phyloP scores from a whole-genome alignment of 2,888 invertebrate species.

The Mimachlamys varia region DNA sequence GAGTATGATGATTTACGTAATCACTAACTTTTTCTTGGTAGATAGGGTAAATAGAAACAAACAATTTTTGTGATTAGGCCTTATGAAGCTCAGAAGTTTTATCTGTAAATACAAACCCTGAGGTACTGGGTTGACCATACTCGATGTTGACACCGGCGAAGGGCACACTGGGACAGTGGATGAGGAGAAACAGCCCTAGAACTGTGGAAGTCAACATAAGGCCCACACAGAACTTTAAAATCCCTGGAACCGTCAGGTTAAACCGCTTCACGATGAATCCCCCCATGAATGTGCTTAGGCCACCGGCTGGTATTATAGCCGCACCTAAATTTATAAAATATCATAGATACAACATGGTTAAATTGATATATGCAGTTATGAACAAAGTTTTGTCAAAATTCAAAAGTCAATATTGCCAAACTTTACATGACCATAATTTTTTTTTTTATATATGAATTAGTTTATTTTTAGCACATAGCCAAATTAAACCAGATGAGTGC shows the following conservation, averaged over 20 bases:
- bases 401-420: too few relatives aligned
- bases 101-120: background rate
- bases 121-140: slow-evolving; percentile 55
- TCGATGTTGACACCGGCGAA: slow-evolving; percentile 89
- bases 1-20: too few relatives aligned
- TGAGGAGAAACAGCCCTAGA: slow-evolving; percentile 85
- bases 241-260: slow-evolving; percentile 83
- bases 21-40: too few relatives aligned
- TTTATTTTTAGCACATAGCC: too few relatives aligned
- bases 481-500: too few relatives aligned
- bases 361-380: too few relatives aligned
- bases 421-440: too few relatives aligned
- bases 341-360: background rate
- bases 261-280: slow-evolving; percentile 92
- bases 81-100: too few relatives aligned
- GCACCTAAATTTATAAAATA: slow-evolving; percentile 87
- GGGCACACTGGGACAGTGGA: slow-evolving; percentile 88
- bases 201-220: slow-evolving; percentile 65
- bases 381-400: too few relatives aligned
- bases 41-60: too few relatives aligned
- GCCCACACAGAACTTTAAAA: slow-evolving; percentile 74
- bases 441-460: too few relatives aligned
- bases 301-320: slow-evolving; percentile 89
- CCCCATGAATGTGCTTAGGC: slow-evolving; percentile 92
- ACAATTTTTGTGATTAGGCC: too few relatives aligned